phyloP scores from a whole-genome alignment of 2,888 invertebrate species.

The Coenonympha glycerion region DNA sequence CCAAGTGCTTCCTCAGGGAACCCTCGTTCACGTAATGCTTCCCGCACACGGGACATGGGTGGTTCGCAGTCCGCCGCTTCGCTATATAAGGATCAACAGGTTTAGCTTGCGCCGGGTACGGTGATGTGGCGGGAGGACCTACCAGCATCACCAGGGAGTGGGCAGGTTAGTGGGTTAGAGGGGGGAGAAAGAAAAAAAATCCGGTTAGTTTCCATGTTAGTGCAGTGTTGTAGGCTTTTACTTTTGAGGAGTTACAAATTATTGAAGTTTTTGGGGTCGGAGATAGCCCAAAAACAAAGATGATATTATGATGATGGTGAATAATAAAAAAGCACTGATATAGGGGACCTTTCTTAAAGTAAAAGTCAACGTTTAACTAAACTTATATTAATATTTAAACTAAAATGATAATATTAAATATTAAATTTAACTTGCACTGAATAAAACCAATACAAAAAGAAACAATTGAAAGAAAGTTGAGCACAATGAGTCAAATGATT shows the following conservation, averaged over 20 bases:
- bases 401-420: background rate
- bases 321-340: too few species aligned
- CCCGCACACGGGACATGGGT: conserved; percentile 95
- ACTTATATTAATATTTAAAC: conserved; percentile 29
- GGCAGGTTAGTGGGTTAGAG: conserved; percentile 69
- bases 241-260: conserved; percentile 11
- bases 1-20: conserved; percentile 90
- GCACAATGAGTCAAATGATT: conserved; percentile 8
- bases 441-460: background rate
- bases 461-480: background rate
- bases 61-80: conserved; percentile 94
- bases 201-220: conserved; percentile 62
- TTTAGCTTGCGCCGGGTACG: conserved; percentile 75
- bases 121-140: conserved; percentile 79
- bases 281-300: background rate
- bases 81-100: conserved; percentile 88
- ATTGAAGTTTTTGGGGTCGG: background rate
- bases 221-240: conserved; percentile 33
- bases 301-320: too few species aligned
- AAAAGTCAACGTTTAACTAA: conserved; percentile 32
- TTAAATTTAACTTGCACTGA: background rate
- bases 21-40: conserved; percentile 97
- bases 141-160: conserved; percentile 71
- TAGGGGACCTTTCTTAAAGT: conserved; percentile 13
- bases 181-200: conserved; percentile 47